A percentile compares a stretch with the other conserved stretches of the same genome.
Evolutionary conservation across 23 tunicate species (phyloP).

Genomic region (Ciona savignyi): DNA sequence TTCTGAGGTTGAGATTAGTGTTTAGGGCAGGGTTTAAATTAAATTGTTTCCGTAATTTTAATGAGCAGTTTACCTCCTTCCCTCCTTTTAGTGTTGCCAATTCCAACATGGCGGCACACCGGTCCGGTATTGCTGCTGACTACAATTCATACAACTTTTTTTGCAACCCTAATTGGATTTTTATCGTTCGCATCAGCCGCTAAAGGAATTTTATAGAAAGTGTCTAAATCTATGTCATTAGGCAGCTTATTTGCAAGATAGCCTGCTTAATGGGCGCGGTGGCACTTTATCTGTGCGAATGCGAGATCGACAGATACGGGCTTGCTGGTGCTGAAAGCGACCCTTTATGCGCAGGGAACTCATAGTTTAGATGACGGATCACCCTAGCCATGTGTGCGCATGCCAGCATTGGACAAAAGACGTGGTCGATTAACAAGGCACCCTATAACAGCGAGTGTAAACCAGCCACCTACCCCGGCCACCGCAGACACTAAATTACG

Average conservation of each 20-base stretch:
- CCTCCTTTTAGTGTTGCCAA: too few relatives aligned
- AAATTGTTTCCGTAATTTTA: too few relatives aligned
- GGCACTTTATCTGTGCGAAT: background rate
- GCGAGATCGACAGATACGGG: background rate
- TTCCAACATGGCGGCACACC: too few relatives aligned
- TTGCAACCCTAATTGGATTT: background rate
- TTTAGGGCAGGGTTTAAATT: too few relatives aligned
- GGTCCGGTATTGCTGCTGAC: too few relatives aligned
- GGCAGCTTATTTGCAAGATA: background rate
- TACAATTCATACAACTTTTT: too few relatives aligned
- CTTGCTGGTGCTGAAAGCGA: background rate
- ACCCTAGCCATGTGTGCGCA: background rate
- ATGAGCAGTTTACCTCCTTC: too few relatives aligned
- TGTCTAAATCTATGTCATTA: background rate
- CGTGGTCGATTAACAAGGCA: background rate
- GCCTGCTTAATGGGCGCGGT: background rate
- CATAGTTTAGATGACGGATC: conserved; percentile 10
- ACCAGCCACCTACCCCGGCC: conserved; percentile 9
- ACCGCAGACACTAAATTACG: background rate
- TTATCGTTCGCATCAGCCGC: too few relatives aligned
- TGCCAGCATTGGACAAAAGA: conserved; percentile 1
- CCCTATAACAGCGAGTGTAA: conserved; percentile 9
- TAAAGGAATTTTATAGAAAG: background rate
- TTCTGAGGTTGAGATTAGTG: too few relatives aligned
- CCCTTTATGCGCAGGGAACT: conserved; percentile 6